Conservation (phyloP, 1,140 invertebrate genomes). For the Cydia strobilella region DNA sequence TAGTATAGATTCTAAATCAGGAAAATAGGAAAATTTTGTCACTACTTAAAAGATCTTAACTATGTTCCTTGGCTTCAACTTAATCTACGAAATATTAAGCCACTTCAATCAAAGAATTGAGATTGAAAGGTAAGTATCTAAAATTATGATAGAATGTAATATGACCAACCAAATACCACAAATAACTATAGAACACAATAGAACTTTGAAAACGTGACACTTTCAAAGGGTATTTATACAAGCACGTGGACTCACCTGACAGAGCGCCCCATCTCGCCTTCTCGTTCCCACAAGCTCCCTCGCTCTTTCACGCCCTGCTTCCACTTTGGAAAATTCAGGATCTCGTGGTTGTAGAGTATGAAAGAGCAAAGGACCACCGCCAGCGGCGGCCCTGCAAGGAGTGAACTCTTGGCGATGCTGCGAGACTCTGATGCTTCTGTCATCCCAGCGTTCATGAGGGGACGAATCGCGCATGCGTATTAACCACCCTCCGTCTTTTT, state of each 20-base stretch:
- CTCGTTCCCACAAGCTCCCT: conserved; percentile 72
- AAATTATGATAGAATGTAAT: no score
- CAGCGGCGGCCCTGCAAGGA: conserved; percentile 73
- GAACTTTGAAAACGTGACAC: background rate
- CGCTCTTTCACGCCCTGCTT: conserved; percentile 72
- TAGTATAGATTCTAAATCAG: no score
- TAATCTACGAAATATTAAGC: no score
- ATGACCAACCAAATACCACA: background rate
- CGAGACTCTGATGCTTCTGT: conserved; percentile 62
- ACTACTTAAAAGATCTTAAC: no score
- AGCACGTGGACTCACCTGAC: conserved; percentile 77
- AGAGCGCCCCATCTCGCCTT: conserved; percentile 58
- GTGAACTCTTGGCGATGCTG: conserved; percentile 58
- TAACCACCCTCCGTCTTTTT: conserved; percentile 49
- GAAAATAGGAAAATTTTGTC: no score
- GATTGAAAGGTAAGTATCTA: no score
- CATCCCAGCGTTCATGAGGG: conserved; percentile 70
- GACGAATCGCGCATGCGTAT: conserved; percentile 68
- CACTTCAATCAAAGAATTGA: no score
- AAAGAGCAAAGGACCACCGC: conserved; percentile 74
- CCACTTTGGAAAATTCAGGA: conserved; percentile 34
- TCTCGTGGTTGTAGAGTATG: conserved; percentile 49
- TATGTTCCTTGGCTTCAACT: no score
- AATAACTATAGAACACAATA: background rate
- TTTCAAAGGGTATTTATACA: background rate